Evolutionary conservation across 1,140 invertebrate species (phyloP), one percentile per base, ranked within the genome.

Genomic region (Hestina assimilis): DNA sequence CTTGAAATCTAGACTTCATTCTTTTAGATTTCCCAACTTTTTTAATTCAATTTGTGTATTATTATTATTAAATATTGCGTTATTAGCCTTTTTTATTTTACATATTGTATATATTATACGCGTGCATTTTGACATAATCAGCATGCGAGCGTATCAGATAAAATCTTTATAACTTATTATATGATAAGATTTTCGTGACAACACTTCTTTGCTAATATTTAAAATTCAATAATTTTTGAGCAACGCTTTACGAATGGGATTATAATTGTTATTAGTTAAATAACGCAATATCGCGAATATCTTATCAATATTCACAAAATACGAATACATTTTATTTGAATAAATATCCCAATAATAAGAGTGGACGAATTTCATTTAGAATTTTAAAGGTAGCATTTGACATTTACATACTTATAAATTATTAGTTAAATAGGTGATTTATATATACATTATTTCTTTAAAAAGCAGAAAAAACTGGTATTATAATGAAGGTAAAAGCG

Each of bases 51-150:
- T 17, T 11, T 38, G n/a, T 38, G 4, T 38, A 1, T n/a, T 38
- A 14, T 19, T 2, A 19, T 19, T 38, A 19, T n/a, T n/a, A n/a
- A n/a, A n/a, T n/a, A n/a, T 38, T 8, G 33, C 33, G 14, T 38
- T 38, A 38, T 4, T 31, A 9, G 53, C 52, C 42, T 35, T 59
- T 54, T 24, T 55, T 52, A 31, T 50, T 52, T 29, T 48, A 50
- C 48, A 48, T 35, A 47, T 50, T 17, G 35, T 40, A 50, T 42
- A 26, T 61, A 51, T 62, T 54, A 53, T 57, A 82, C 72, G 83
- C 83, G 83, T 84, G 83, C 81, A 75, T 66, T 38, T 76, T 76
- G 66, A 79, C 75, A 79, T 71, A 59, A 67, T 72, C 72, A 83
- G 79, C 81, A 63, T 78, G 75, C 75, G 67, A 81, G 75, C 75